phyloP scores from a whole-genome alignment of 2,113 vertebrate genomes.

The Mugil cephalus region DNA sequence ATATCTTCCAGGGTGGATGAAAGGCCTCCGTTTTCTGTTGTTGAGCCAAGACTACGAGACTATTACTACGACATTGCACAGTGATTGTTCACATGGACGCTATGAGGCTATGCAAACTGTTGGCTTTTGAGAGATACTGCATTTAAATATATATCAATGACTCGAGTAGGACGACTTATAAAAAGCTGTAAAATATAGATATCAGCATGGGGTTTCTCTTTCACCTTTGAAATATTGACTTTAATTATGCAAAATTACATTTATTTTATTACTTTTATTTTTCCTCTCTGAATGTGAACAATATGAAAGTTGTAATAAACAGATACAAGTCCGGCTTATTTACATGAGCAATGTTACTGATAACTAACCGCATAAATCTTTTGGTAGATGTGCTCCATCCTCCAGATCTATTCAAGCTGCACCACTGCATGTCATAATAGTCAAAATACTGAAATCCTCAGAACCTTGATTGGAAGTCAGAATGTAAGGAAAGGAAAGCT shows the following conservation, averaged over 20 bases:
- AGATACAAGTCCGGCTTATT: slow-evolving; percentile 2
- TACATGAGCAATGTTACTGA: slow-evolving; percentile 3
- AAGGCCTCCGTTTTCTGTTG: slow-evolving; percentile 87
- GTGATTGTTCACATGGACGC: slow-evolving; percentile 65
- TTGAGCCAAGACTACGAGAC: slow-evolving; percentile 90
- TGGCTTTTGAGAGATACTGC: too few species aligned
- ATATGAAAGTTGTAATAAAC: slow-evolving; percentile 32
- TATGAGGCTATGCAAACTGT: slow-evolving; percentile 45
- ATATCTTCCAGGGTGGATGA: slow-evolving; percentile 84
- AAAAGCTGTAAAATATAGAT: too few species aligned
- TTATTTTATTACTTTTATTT: slow-evolving; percentile 38
- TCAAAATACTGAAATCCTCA: neutral
- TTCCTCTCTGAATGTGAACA: slow-evolving; percentile 32
- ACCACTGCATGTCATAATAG: neutral
- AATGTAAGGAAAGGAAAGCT: too few species aligned
- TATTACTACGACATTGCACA: slow-evolving; percentile 96
- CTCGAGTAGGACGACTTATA: too few species aligned
- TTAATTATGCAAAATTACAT: neutral
- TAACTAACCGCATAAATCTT: slow-evolving; percentile 5
- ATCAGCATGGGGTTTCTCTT: too few species aligned
- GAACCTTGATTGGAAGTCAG: too few species aligned
- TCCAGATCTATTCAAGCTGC: slow-evolving; percentile 1
- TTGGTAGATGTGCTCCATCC: neutral
- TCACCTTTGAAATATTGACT: slow-evolving; percentile 4
- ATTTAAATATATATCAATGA: too few species aligned